Conservation (phyloP, 2,888 invertebrate species). For the Leptinotarsa rubiginosa region DNA sequence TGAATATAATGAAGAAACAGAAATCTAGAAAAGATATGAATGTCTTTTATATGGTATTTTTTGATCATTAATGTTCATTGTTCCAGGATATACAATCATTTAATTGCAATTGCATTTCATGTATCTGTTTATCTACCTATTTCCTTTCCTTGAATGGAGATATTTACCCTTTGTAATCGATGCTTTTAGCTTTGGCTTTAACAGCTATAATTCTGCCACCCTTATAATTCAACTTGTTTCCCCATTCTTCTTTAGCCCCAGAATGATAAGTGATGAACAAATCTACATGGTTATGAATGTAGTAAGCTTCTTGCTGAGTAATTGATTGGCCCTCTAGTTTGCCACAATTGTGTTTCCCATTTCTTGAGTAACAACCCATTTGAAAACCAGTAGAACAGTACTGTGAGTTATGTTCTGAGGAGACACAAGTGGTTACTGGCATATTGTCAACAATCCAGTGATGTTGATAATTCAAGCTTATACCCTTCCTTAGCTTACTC, state of each 20-base stretch:
- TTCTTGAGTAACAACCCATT: slow-evolving; percentile 83
- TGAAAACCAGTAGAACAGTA: slow-evolving; percentile 96
- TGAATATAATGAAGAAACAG: no score
- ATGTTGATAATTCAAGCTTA: slow-evolving; percentile 95
- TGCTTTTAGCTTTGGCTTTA: slow-evolving; percentile 70
- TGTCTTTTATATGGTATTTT: no score
- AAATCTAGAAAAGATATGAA: no score
- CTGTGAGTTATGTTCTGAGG: slow-evolving; percentile 75
- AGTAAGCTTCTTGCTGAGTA: slow-evolving; percentile 78
- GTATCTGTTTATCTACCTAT: no score
- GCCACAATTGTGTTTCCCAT: slow-evolving; percentile 58
- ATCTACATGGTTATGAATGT: slow-evolving; percentile 97
- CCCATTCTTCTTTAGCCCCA: slow-evolving; percentile 89
- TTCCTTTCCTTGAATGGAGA: not conserved
- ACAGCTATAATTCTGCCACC: slow-evolving; percentile 90
- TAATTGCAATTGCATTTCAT: no score
- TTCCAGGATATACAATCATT: no score
- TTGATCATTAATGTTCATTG: no score
- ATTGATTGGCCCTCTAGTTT: slow-evolving; percentile 38
- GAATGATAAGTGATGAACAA: slow-evolving; percentile 93
- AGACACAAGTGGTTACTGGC: slow-evolving; percentile 96
- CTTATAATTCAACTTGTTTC: slow-evolving; percentile 78
- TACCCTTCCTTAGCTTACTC: slow-evolving; percentile 87
- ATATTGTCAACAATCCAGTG: slow-evolving; percentile 99
- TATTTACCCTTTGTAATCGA: slow-evolving; percentile 60